Conservation (phyloP, 1,140 invertebrate species). For the Eriosoma lanigerum region DNA sequence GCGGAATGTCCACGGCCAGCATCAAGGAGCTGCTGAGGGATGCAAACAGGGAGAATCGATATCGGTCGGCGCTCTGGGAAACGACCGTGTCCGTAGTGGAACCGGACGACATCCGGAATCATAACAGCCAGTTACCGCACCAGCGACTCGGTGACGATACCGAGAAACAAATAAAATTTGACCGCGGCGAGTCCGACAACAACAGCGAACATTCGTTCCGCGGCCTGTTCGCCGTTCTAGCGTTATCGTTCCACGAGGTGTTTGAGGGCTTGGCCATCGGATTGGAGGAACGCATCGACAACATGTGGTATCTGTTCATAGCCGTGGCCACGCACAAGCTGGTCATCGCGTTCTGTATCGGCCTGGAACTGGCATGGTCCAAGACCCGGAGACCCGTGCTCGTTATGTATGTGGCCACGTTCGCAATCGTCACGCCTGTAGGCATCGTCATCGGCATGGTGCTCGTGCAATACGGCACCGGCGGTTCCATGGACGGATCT, state of each 20-base stretch:
- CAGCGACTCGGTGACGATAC: neutral
- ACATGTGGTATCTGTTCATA: constrained; percentile 69
- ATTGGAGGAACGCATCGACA: constrained; percentile 66
- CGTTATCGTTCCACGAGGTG: constrained; percentile 77
- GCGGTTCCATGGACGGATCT: constrained; percentile 44
- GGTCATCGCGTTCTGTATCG: constrained; percentile 72
- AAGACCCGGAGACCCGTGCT: constrained; percentile 64
- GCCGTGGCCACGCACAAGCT: constrained; percentile 76
- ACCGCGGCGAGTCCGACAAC: neutral
- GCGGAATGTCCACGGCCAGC: constrained; percentile 54
- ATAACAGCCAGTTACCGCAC: neutral
- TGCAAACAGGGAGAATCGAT: constrained; percentile 38
- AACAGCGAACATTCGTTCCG: constrained; percentile 61
- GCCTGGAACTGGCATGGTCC: constrained; percentile 69
- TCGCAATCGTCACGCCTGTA: constrained; percentile 71
- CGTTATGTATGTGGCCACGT: constrained; percentile 64
- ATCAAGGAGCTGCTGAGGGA: constrained; percentile 55
- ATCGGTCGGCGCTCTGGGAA: constrained; percentile 10
- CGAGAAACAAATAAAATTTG: constrained; percentile 46
- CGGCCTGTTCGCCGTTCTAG: constrained; percentile 70
- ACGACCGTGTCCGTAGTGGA: no score
- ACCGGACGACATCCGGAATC: constrained; percentile 1
- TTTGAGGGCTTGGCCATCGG: constrained; percentile 83
- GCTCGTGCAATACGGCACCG: constrained; percentile 59
- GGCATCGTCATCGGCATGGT: constrained; percentile 68